Evolutionary conservation across 1,140 invertebrate genomes (phyloP).

Genomic region (Penaeus indicus): DNA sequence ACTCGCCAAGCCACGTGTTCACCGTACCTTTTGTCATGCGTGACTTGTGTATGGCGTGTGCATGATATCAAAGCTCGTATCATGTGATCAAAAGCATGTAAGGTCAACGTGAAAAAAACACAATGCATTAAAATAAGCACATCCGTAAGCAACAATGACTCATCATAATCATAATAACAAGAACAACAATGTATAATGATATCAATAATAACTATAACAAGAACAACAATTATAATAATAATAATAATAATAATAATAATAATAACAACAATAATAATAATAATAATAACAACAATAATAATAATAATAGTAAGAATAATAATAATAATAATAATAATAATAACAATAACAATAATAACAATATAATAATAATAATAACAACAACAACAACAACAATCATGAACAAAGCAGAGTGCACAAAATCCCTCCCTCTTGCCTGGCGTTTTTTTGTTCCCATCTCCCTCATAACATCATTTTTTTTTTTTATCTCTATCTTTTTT

Average conservation of each 20-base stretch:
- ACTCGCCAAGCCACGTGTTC: too few relatives aligned
- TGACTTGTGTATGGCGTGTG: too few relatives aligned
- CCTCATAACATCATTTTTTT: too few relatives aligned
- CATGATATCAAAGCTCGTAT: too few relatives aligned
- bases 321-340: not conserved
- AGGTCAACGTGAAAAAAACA: too few relatives aligned
- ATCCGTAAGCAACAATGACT: not conserved
- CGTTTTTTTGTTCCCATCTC: too few relatives aligned
- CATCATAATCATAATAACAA: too few relatives aligned
- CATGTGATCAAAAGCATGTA: too few relatives aligned
- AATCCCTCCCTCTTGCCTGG: too few relatives aligned
- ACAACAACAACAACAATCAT: not conserved
- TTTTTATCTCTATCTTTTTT: too few relatives aligned
- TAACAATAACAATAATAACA: not conserved
- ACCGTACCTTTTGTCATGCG: too few relatives aligned
- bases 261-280: not conserved
- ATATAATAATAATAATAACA: not conserved
- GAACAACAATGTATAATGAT: not conserved
- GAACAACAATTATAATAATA: not conserved
- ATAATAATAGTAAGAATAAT: not conserved
- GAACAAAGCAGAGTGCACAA: not conserved
- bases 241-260: not conserved
- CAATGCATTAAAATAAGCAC: too few relatives aligned
- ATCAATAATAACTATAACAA: not conserved
- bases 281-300: not conserved